Base-by-base conservation (phyloP, 2,113 vertebrate genomes). In the Poeciliopsis occidentalis region DNA sequence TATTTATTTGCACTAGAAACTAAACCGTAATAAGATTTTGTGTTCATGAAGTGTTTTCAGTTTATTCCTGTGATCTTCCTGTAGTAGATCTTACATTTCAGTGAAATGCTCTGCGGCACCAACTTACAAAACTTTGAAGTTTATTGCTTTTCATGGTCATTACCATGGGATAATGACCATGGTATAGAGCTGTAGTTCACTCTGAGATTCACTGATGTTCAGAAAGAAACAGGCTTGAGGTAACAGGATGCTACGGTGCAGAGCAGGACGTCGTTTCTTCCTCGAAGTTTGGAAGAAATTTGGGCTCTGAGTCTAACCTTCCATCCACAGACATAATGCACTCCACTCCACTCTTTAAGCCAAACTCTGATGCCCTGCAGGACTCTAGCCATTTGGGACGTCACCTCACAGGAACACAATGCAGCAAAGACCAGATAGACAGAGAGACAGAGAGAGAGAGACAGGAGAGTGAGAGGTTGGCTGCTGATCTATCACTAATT, bases 281-380 rank as follows among this genome's bases (percentile, higher is more conserved):
- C 54, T 61, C 29, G 11, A 37, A 17, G 4, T 19, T 69, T 6
- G n/a, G 24, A n/a, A n/a, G 51, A 57, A 57, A 15, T 26, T 66
- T 37, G 6, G 22, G 5, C 3, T 65, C 13, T 44, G 34, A 67
- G 12, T 68, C 15, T 75, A 72, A 76, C 83, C 91, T 87, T 92
- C 91, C 91, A 89, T 88, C 91, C 86, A 91, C 91, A 90, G 73
- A 86, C 90, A 67, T 39, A 84, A 93, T 92, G 91, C 75, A 75
- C 89, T 93, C 90, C 86, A 89, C 93, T 93, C 87, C 94, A 80
- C 90, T 89, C 89, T 80, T 67, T n/a, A 87, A 92, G 88, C 88
- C 91, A 88, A 75, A 91, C 85, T 81, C 86, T 29, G 67, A 70
- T 66, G 85, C 89, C 88, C 92, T 89, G 90, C 86, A 66, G 84